Conservation (phyloP, 2,888 invertebrate species). For the Crocallis elinguaria region DNA sequence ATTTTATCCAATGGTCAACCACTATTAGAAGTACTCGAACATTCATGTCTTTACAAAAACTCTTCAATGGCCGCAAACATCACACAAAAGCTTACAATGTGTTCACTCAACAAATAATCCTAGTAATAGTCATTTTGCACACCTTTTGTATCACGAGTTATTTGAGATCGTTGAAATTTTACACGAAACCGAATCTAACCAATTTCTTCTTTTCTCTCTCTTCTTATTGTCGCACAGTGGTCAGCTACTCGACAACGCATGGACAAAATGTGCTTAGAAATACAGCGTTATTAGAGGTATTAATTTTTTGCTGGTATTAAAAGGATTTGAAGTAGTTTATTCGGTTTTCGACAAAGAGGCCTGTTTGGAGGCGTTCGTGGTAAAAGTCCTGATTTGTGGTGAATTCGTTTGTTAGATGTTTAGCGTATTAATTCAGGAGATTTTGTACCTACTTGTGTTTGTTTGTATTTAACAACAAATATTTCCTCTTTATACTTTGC, state of each 20-base stretch:
- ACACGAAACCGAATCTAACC: constrained; percentile 44
- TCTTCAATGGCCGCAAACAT: constrained; percentile 29
- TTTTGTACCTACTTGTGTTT: constrained; percentile 11
- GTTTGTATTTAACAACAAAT: no score
- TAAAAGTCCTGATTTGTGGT: constrained; percentile 38
- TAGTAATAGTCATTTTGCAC: constrained; percentile 54
- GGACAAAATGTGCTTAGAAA: constrained; percentile 51
- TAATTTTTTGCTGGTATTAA: constrained; percentile 46
- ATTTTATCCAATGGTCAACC: no score
- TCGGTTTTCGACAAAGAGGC: constrained; percentile 38
- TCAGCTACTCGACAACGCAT: constrained; percentile 47
- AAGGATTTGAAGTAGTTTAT: constrained; percentile 48
- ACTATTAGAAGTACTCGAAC: background rate
- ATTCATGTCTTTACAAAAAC: constrained; percentile 6
- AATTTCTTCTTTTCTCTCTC: constrained; percentile 19
- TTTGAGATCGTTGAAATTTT: constrained; percentile 54
- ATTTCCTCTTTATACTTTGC: no score
- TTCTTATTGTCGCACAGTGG: constrained; percentile 50
- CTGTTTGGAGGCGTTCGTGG: constrained; percentile 61
- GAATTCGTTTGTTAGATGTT: constrained; percentile 33
- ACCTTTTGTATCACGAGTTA: constrained; percentile 44
- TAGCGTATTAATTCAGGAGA: constrained; percentile 22
- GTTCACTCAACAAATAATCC: constrained; percentile 26
- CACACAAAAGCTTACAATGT: constrained; percentile 18
- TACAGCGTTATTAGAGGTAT: constrained; percentile 47